Percentiles rank a stretch among this genome's conserved stretches.
Evolutionary conservation across 1,140 invertebrate genomes (phyloP).

Genomic region (Frieseomelitta varia): DNA sequence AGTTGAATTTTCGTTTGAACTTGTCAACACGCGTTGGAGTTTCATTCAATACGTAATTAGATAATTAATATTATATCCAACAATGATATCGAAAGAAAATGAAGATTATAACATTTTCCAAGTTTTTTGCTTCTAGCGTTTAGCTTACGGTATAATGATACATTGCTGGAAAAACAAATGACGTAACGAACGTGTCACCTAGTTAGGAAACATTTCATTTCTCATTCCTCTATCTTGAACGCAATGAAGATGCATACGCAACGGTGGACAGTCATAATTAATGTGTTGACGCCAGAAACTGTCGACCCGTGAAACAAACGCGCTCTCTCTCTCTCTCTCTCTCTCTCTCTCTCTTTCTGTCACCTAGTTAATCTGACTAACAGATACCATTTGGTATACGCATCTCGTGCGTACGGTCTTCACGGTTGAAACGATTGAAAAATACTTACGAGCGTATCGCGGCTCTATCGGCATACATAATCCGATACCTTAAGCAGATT

Average conservation of each 20-base stretch:
- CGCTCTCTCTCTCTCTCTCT: no score
- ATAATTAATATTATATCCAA: no score
- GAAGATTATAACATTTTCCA: background rate
- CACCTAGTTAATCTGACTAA: slow-evolving; percentile 65
- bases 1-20: background rate
- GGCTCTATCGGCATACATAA: slow-evolving; percentile 20
- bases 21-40: background rate
- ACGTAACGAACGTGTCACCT: background rate
- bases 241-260: background rate
- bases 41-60: background rate
- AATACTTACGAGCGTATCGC: slow-evolving; percentile 15
- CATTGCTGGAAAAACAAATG: background rate
- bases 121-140: background rate
- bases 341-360: slow-evolving; percentile 1
- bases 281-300: slow-evolving; percentile 21
- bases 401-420: slow-evolving; percentile 27
- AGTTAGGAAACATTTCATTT: background rate
- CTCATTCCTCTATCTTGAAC: background rate
- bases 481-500: slow-evolving; percentile 30
- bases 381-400: slow-evolving; percentile 48
- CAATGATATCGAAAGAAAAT: no score
- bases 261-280: slow-evolving; percentile 8
- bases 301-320: slow-evolving; percentile 13
- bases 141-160: background rate
- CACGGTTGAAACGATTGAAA: slow-evolving; percentile 41